Evolutionary conservation across 2,888 invertebrate species (phyloP), one percentile per base, ranked within the genome.

Genomic region (Ctenicera cuprea): DNA sequence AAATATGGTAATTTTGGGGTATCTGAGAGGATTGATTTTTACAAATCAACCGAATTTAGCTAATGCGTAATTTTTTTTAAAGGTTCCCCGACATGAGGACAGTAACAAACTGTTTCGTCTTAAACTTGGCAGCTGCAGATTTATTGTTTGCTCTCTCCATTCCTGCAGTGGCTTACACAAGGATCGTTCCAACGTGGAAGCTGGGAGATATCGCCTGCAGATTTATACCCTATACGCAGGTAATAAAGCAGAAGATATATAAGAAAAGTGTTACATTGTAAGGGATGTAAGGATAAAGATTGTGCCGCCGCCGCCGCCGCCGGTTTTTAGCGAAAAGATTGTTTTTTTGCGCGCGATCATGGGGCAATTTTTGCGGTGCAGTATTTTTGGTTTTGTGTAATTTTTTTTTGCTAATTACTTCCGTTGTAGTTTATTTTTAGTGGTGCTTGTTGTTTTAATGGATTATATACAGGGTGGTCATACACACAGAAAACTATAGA

Each of bases 51-150:
- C 3, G 5, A 33, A 8, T 33, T 33, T 33, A 33, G 1, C 33
- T 33, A 33, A 33, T 33, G 33, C 7, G 9, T 9, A 33, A 41
- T 41, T 30, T 33, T 26, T 59, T 37, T 59, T 37, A 16, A 20
- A 86, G 86, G 77, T 85, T 81, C 75, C 85, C 88, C 45, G 89
- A 89, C 80, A 89, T 90, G 87, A 85, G 88, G 79, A 90, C 90
- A 38, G 90, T 90, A 72, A 89, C 89, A 75, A 90, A 90, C 82
- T 88, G 89, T 78, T 90, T 90, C 83, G 87, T 90, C 66, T 87
- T 90, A 77, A 90, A 90, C 83, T 84, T 90, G 80, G 92, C 93
- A 12, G 91, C 91, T 73, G 90, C 93, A 20, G 94, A 94, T 86
- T 85, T 93, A 73, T 82, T 90, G 61, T 90, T 90, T 80, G 88